Evolutionary conservation across 2,797 vertebrate genomes (phyloP).

Genomic region (Silurus lanzhouensis): DNA sequence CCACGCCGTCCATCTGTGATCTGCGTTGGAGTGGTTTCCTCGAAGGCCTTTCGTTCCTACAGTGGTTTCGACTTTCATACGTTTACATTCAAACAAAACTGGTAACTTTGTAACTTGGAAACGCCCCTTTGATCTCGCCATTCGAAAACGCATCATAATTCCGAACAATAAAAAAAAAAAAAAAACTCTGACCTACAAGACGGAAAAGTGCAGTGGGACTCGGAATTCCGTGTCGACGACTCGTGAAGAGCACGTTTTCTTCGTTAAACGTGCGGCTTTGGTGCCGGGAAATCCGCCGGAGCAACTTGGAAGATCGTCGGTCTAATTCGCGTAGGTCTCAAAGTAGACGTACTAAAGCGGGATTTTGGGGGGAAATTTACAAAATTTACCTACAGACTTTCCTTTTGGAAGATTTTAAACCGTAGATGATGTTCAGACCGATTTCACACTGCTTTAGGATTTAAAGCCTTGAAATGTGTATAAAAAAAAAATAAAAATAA

Average conservation of each 20-base stretch:
- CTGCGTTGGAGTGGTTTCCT: too few species aligned
- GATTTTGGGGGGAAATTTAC: too few species aligned
- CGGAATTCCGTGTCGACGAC: neutral
- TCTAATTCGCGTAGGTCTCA: too few species aligned
- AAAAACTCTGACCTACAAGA: neutral
- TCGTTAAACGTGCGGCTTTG: neutral
- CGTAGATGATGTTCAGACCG: neutral
- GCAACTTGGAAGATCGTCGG: neutral
- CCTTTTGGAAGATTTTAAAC: neutral
- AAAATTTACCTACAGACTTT: neutral
- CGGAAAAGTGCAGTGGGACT: neutral
- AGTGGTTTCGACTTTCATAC: neutral
- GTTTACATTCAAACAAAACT: neutral
- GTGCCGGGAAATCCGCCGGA: neutral
- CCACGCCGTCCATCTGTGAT: too few species aligned
- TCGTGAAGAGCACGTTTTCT: neutral
- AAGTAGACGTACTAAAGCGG: too few species aligned
- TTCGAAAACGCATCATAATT: too few species aligned
- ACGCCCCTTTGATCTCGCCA: neutral
- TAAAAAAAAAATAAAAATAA: too few species aligned
- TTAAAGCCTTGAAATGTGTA: neutral
- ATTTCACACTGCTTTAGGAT: neutral
- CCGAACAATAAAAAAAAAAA: neutral
- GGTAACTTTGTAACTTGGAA: neutral
- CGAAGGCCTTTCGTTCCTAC: neutral